phyloP scores from a whole-genome alignment of 2,113 vertebrate species.

The Atherinomorus stipes region DNA sequence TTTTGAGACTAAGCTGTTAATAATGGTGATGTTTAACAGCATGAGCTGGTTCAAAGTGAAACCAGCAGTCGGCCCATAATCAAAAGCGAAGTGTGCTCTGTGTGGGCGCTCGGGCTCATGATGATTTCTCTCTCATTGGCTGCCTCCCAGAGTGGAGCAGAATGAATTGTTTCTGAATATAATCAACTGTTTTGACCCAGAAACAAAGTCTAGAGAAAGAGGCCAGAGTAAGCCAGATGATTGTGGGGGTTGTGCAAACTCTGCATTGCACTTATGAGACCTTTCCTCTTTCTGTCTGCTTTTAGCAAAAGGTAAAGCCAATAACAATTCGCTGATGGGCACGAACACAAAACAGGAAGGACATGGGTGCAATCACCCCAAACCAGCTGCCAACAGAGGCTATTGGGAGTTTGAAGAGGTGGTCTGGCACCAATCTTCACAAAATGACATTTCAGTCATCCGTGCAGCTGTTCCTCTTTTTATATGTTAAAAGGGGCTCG shows the following conservation, averaged over 20 bases:
- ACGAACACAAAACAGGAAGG: constrained; percentile 15
- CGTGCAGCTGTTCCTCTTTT: constrained; percentile 57
- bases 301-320: constrained; percentile 23
- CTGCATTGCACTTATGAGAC: constrained; percentile 1
- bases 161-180: constrained; percentile 49
- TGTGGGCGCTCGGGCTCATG: constrained; percentile 47
- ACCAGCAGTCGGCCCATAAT: constrained; percentile 62
- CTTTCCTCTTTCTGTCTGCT: constrained; percentile 2
- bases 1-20: background rate
- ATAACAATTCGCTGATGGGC: constrained; percentile 21
- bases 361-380: constrained; percentile 16
- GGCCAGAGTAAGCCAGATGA: constrained; percentile 14
- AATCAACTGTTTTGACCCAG: constrained; percentile 65
- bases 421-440: constrained; percentile 46
- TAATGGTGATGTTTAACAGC: constrained; percentile 8
- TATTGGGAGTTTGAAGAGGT: constrained; percentile 42
- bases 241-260: constrained; percentile 8
- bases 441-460: constrained; percentile 50
- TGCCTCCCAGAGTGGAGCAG: constrained; percentile 58
- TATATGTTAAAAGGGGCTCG: constrained; percentile 34
- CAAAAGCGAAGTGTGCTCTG: constrained; percentile 64
- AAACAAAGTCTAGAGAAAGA: constrained; percentile 49
- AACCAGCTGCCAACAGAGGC: constrained; percentile 24
- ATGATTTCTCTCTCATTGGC: constrained; percentile 51
- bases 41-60: constrained; percentile 47